phyloP scores from a whole-genome alignment of 2,888 invertebrate species.

The Drosophila aldrichi region DNA sequence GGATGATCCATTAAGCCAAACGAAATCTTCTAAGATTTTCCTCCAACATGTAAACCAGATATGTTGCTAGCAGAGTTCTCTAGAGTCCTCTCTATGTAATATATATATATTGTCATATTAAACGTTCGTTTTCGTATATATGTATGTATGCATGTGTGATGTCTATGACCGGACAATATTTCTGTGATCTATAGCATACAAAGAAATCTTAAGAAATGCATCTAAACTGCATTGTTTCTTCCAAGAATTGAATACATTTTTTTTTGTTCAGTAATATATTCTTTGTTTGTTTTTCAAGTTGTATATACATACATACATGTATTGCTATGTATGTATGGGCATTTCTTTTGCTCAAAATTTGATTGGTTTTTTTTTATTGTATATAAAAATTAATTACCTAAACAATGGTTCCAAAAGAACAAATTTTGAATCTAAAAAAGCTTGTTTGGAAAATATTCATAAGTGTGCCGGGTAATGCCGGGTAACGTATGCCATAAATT shows the following conservation, averaged over 20 bases:
- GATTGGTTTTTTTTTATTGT: neutral
- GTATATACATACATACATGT: neutral
- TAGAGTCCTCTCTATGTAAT: neutral
- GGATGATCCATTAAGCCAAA: neutral
- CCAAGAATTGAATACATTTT: neutral
- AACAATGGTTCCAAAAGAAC: conserved; percentile 57
- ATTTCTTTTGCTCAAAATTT: neutral
- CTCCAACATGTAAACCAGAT: conserved; percentile 13
- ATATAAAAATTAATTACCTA: conserved; percentile 36
- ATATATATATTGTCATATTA: conserved; percentile 23
- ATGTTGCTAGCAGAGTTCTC: conserved; percentile 21
- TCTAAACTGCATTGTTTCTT: neutral
- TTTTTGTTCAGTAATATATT: neutral
- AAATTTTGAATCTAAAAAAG: conserved; percentile 44
- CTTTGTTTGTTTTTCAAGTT: neutral
- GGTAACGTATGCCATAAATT: conserved; percentile 22
- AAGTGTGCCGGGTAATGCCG: conserved; percentile 34
- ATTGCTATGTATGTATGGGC: neutral
- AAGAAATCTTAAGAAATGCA: neutral
- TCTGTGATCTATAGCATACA: neutral
- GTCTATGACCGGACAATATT: neutral
- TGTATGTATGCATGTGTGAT: neutral
- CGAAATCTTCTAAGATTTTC: neutral
- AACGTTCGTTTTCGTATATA: neutral
- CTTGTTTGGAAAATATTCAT: conserved; percentile 42